Evolutionary conservation across 2,797 vertebrate genomes (phyloP), one percentile per base, ranked within the genome.

Genomic region (Heteromormyrus szaboi): DNA sequence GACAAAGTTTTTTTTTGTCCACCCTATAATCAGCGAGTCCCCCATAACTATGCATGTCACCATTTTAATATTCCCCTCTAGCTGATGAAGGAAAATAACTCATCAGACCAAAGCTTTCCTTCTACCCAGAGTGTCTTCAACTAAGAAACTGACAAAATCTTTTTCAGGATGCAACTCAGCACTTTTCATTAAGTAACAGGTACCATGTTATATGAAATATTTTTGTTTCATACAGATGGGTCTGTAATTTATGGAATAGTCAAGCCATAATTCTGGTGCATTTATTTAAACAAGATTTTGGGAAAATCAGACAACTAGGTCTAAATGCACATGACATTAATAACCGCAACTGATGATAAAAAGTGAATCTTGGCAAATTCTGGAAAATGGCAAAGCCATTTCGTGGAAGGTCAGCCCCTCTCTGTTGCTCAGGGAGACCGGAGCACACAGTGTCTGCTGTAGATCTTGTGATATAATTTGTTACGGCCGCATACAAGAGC

Each of bases 321-420:
- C 56, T 41, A 76, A 17, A 79, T 79, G 72, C 37, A n/a, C 72
- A 79, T 44, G 4, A n/a, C 37, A 44, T 79, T 79, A 68, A 68
- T 5, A 79, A 17, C 68, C 33, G 41, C 17, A 37, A 76, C 33
- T 33, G 12, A 76, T 41, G 11, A 37, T 76, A 76, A 83, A 50
- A 50, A 50, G 9, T 50, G 19, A 84, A 51, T 48, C n/a, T 22
- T 19, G 19, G 19, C 89, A 90, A 89, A 92, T 91, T 90, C 89
- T 89, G 91, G 65, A 89, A 48, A 48, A n/a, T 14, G 59, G 44
- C 53, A 19, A 84, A 88, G 5, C 14, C 25, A 48, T 53, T 51
- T 62, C 25, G 22, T 6, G 51, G 33, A 50, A 62, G 56, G 62
- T 85, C 14, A 48, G 53, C 22, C 54, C n/a, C 25, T 51, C 46